phyloP scores from a whole-genome alignment of 1,140 invertebrate species.

The Scaptomyza pallida region DNA sequence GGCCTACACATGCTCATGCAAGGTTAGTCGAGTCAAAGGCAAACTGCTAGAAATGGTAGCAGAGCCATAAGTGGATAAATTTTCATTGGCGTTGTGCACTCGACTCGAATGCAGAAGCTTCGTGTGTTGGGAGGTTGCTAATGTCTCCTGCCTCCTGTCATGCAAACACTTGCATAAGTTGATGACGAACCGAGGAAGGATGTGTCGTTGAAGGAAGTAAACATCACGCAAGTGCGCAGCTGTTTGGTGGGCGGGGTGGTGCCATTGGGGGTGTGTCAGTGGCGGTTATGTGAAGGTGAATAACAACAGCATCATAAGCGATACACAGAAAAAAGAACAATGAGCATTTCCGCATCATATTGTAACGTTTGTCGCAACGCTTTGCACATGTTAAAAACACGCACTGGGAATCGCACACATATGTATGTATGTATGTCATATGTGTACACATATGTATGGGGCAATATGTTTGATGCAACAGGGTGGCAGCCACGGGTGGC shows the following conservation, averaged over 20 bases:
- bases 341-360: constrained; percentile 32
- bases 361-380: constrained; percentile 2
- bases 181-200: constrained; percentile 5
- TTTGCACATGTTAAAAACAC: constrained; percentile 30
- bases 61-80: constrained; percentile 29
- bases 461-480: no score
- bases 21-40: constrained; percentile 7
- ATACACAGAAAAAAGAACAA: background rate
- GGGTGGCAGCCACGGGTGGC: background rate
- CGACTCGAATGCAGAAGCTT: no score
- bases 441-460: no score
- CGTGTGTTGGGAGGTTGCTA: no score
- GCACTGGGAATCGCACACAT: constrained; percentile 11
- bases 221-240: background rate
- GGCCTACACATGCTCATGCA: constrained; percentile 19
- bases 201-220: constrained; percentile 34
- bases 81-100: constrained; percentile 21
- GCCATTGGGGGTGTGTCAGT: background rate
- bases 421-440: background rate
- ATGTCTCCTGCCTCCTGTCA: no score
- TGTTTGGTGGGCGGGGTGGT: background rate
- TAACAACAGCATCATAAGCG: background rate
- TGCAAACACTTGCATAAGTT: constrained; percentile 7
- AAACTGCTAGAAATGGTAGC: constrained; percentile 19
- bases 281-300: constrained; percentile 5